Conservation (phyloP, 2,888 invertebrate species). For the Lepas anatifera region DNA sequence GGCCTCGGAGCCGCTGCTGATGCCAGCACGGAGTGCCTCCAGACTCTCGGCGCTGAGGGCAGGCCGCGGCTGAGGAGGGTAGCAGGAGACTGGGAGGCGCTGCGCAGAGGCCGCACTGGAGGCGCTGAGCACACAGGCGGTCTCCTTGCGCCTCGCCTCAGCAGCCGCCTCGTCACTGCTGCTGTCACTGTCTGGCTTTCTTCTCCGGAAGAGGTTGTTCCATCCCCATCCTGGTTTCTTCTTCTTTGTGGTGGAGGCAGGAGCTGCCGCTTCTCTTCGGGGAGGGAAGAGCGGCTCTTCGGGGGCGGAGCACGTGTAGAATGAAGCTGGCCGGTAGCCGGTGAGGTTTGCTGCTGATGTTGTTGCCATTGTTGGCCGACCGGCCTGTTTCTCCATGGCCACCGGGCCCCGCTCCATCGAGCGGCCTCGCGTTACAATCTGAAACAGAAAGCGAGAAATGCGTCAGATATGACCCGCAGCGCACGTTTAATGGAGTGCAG, state of each 20-base stretch:
- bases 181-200: neutral
- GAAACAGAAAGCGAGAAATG: neutral
- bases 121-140: neutral
- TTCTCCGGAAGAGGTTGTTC: neutral
- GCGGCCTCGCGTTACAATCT: neutral
- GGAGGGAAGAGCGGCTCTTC: neutral
- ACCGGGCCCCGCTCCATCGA: neutral
- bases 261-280: neutral
- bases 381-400: neutral
- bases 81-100: neutral
- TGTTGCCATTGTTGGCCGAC: neutral
- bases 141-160: neutral
- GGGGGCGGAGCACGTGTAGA: neutral
- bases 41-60: neutral
- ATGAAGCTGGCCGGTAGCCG: neutral
- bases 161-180: conserved; percentile 1
- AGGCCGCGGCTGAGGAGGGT: neutral
- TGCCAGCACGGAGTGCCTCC: neutral
- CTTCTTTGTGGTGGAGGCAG: neutral
- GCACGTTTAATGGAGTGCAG: too few relatives aligned
- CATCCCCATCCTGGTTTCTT: neutral
- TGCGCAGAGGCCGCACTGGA: neutral
- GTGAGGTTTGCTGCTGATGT: neutral
- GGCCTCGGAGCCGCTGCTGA: neutral
- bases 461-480: too few relatives aligned